These are phyloP conservation scores for Austrofundulus limnaeus DNA, from an alignment of 2,113 vertebrate species.

Conservation along the genomic window DNA sequence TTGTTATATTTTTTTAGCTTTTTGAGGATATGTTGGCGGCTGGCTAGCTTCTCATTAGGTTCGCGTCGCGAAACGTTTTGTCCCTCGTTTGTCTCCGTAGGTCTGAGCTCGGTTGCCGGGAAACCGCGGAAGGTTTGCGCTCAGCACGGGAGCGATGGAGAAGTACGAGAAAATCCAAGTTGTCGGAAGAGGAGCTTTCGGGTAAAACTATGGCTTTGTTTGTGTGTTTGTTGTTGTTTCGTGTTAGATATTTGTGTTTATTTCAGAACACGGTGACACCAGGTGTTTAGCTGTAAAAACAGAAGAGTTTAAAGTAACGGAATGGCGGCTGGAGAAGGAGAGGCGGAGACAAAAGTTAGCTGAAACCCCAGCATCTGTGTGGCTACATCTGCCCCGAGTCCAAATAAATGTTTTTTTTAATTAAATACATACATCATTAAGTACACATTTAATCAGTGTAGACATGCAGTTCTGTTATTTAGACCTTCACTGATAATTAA, in stretches of 20 bases:
- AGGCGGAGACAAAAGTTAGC: background rate
- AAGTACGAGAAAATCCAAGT: slow-evolving; percentile 98
- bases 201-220: slow-evolving; percentile 76
- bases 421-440: too few relatives aligned
- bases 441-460: too few relatives aligned
- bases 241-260: too few relatives aligned
- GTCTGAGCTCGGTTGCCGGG: slow-evolving; percentile 77
- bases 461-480: too few relatives aligned
- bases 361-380: too few relatives aligned
- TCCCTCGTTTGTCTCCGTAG: slow-evolving; percentile 60
- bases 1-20: too few relatives aligned
- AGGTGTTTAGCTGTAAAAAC: too few relatives aligned
- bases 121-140: slow-evolving; percentile 68
- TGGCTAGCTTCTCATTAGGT: too few relatives aligned
- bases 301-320: slow-evolving; percentile 10
- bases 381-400: too few relatives aligned
- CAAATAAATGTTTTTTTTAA: too few relatives aligned
- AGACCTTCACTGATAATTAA: too few relatives aligned
- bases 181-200: slow-evolving; percentile 95
- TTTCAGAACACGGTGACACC: background rate
- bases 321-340: background rate
- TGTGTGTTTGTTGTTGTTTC: background rate
- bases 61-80: slow-evolving; percentile 52
- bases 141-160: slow-evolving; percentile 84
- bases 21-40: too few relatives aligned